Base-by-base conservation (phyloP, 2,888 invertebrate species). In the Cabera pusaria region DNA sequence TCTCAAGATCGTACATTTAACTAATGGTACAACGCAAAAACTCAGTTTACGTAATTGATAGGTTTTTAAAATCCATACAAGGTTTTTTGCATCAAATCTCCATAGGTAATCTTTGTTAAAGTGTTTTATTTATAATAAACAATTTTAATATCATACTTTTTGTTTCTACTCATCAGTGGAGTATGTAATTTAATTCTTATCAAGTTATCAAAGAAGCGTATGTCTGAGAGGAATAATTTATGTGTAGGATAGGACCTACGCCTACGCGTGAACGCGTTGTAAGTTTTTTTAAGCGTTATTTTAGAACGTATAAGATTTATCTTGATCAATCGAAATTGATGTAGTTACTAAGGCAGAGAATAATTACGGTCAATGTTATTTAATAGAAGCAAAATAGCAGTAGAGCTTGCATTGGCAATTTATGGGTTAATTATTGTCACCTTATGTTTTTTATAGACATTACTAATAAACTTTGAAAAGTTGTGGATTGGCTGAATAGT, bases 141-240 rank as follows among this genome's bases (percentile, higher is more conserved):
- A 17, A 45, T 26, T 26, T 34, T 9, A 41, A 23, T 26, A 23
- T 1, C 9, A 10, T 10, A 10, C 2, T 23, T 11, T 27, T 19
- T 27, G 18, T 5, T 20, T 11, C 11, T 12, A 7, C 7, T 11
- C 11, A 20, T 20, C 20, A 19, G 11, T 36, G 28, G 17, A 45
- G 39, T 23, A 34, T 43, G 24, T 49, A 45, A 47, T 49, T 47
- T 38, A 36, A 41, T 44, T 42, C 32, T 44, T 43, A 46, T 43
- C 38, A 25, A 32, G 17, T 36, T 22, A 29, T 29, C 28, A 12
- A 19, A 5, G 10, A 21, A 18, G 3, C 16, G 23, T 38, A 21
- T 43, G 18, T 20, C 16, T 16, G 19, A 28, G 20, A 14, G 9
- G 11, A 21, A 19, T 34, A 32, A 44, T 44, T 44, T 49, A 49